Conservation (phyloP, 2,113 vertebrate species). For the Microtus ochrogaster region DNA sequence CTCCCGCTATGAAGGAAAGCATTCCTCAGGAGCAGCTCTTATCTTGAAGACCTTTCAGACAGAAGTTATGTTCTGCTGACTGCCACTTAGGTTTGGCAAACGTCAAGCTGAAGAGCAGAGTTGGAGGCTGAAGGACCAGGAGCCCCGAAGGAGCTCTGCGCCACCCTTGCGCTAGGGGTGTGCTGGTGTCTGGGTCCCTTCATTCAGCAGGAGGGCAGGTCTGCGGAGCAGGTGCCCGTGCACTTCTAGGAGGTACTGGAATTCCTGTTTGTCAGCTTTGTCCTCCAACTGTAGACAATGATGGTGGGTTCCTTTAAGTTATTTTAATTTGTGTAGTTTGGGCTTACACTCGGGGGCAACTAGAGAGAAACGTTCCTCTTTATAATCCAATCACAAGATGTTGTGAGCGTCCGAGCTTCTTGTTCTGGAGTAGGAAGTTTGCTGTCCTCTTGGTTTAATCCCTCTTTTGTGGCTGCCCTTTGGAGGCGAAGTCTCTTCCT, state of each 20-base stretch:
- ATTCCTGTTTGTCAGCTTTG: neutral
- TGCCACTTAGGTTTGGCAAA: neutral
- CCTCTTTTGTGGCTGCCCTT: conserved; percentile 33
- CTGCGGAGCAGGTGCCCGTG: neutral
- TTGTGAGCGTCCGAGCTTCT: neutral
- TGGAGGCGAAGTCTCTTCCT: conserved; percentile 42
- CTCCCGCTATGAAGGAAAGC: neutral
- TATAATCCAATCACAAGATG: neutral
- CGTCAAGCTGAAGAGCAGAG: neutral
- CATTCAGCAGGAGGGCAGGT: neutral
- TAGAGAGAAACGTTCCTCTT: neutral
- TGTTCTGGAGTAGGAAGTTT: neutral
- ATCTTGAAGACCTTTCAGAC: neutral
- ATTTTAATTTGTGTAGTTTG: neutral
- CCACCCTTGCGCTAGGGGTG: neutral
- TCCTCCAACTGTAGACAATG: conserved; percentile 15
- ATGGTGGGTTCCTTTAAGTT: neutral
- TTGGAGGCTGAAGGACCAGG: neutral
- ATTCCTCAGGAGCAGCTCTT: neutral
- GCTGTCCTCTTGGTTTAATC: conserved; percentile 45
- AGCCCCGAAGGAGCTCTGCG: neutral
- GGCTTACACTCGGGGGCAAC: neutral
- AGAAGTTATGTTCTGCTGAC: neutral
- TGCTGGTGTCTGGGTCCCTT: neutral
- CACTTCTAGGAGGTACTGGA: neutral